Evolutionary conservation across 2,113 vertebrate species (phyloP).

Genomic region (Kryptolebias marmoratus): DNA sequence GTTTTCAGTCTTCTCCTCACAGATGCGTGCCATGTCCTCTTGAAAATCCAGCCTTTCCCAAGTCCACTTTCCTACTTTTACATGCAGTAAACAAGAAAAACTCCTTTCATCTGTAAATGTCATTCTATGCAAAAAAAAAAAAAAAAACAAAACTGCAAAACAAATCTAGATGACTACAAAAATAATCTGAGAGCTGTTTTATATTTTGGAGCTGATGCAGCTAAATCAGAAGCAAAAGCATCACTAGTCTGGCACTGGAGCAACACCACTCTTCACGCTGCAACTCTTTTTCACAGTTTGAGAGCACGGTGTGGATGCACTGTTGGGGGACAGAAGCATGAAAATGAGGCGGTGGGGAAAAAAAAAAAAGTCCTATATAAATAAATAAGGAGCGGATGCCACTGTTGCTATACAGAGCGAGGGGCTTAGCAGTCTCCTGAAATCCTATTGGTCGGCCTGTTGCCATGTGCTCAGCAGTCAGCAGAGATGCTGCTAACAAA

Average conservation of each 20-base stretch:
- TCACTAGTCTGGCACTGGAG: constrained; percentile 6
- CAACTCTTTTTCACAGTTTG: constrained; percentile 74
- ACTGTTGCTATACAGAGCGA: constrained; percentile 78
- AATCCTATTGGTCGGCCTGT: constrained; percentile 76
- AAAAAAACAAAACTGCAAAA: neutral
- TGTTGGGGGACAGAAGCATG: constrained; percentile 63
- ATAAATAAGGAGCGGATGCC: constrained; percentile 77
- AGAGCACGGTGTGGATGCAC: constrained; percentile 60
- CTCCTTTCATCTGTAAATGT: constrained; percentile 19
- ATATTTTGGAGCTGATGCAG: constrained; percentile 29
- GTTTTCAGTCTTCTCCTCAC: constrained; percentile 45
- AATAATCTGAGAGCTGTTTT: constrained; percentile 9
- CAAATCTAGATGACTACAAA: neutral
- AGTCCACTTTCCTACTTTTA: constrained; percentile 40
- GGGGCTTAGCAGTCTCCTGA: constrained; percentile 71
- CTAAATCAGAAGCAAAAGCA: constrained; percentile 23
- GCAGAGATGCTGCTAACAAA: constrained; percentile 79
- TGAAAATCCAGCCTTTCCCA: constrained; percentile 32
- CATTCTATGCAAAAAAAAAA: constrained; percentile 17
- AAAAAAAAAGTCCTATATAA: constrained; percentile 71
- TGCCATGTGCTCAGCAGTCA: constrained; percentile 76
- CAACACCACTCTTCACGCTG: constrained; percentile 39
- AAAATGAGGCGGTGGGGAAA: constrained; percentile 69
- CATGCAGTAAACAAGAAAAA: constrained; percentile 5
- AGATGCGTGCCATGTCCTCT: constrained; percentile 27